Evolutionary conservation across 2,113 vertebrate genomes (phyloP), one percentile per base, ranked within the genome.

Genomic region (Zeus faber): DNA sequence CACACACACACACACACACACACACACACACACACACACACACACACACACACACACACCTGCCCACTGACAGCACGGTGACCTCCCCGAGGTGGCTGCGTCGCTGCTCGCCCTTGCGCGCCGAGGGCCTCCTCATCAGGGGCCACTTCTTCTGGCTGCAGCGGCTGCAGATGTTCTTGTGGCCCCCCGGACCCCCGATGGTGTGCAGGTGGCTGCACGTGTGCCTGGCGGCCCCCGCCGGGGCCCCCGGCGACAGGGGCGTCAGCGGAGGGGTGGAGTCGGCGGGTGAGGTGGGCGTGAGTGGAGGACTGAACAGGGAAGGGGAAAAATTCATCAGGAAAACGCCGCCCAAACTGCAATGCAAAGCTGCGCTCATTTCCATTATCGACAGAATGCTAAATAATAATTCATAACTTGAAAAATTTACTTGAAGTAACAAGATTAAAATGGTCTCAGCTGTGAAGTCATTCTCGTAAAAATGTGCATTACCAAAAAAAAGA

Each of bases 71-170:
- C 49, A 99, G 89, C 14, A 99, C 95, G 0, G 94, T 99, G 66
- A 99, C 92, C 66, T 93, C 93, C 31, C 90, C 92, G 0, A 77
- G 78, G 52, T 85, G 85, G 45, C 79, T 85, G 18, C 90, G 86
- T 7, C 88, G 73, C 2, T 91, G 84, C 77, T 88, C 89, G 0
- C 76, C 33, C 68, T 84, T 93, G 3, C 72, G 73, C 23, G 77
- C 6, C 0, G 67, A 90, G 26, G 65, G 70, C 21, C 82, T 91
- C 72, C 87, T 91, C 65, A 93, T 90, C 33, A 94, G 82, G 7
- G 93, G 93, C 94, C 95, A 97, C 5, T 95, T 91, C 58, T 95
- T 98, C 56, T 97, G 94, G 70, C 70, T 92, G 67, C 96, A 99
- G 60, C 94, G 92, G 56, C 75, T 88, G 74, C 96, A 98, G 63